Base-by-base conservation (phyloP, 2,113 vertebrate genomes). In the Xyliphius kryptos region DNA sequence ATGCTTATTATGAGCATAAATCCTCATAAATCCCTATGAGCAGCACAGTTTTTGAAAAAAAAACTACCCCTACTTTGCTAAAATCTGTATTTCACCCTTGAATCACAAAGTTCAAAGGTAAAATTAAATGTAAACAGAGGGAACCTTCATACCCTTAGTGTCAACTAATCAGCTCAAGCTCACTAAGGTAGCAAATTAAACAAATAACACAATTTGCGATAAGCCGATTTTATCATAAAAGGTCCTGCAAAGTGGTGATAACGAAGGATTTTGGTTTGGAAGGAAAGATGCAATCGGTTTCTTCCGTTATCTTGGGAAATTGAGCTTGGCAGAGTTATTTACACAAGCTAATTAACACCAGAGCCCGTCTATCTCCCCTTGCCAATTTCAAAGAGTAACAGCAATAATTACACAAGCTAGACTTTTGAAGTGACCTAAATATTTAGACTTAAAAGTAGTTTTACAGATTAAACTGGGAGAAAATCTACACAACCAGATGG, bases 281-380 rank as follows among this genome's bases (percentile, higher is more conserved):
- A 63, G 21, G 16, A 6, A 2, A 3, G 14, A 41, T 22, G 32
- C 16, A 55, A 57, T 43, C 5, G 15, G 32, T 63, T 22, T 22
- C 48, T 72, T 68, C 48, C 50, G 40, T 74, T 62, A 72, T 62
- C 70, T 76, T 63, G 57, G 62, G 49, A 71, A 66, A 69, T 73
- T 74, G 48, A 21, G 59, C 70, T 75, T 80, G 59, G 66, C 71
- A 65, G 47, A 46, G 47, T 73, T 76, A 66, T 71, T 72, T 67
- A 49, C 22, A 69, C 47, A 63, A 72, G 66, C 70, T 81, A 84
- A 85, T 85, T 80, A 80, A 61, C 70, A 71, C 62, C 56, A 71
- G 59, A 71, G 62, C 69, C 74, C 67, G 61, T 54, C 61, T 46
- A 63, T 75, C 67, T 60, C 52, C 68, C 59, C 10, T n/a, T 62